phyloP scores from a whole-genome alignment of 2,797 vertebrate genomes.

The Sebastes hopkinsi region DNA sequence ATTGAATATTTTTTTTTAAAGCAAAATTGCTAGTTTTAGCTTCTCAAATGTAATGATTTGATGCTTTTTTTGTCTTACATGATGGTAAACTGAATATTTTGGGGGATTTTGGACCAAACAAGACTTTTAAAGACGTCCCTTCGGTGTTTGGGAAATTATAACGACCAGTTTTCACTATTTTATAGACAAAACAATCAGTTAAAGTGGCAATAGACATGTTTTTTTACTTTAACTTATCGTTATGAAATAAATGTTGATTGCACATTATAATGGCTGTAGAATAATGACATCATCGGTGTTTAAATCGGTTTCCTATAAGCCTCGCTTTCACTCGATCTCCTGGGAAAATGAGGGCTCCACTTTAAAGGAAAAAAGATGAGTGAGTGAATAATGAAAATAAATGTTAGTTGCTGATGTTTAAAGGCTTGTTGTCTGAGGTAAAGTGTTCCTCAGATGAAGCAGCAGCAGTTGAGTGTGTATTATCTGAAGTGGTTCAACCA shows the following conservation, averaged over 20 bases:
- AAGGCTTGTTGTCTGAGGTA: no score
- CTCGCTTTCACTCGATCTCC: no score
- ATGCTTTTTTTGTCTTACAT: background rate
- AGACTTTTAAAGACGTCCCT: background rate
- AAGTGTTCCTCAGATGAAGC: background rate
- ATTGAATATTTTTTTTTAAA: background rate
- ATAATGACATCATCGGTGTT: no score
- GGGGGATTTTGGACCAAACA: background rate
- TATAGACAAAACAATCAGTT: no score
- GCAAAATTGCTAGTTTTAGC: background rate
- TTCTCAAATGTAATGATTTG: background rate
- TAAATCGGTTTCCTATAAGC: no score
- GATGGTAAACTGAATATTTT: background rate
- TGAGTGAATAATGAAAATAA: background rate
- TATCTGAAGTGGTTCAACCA: conserved; percentile 32
- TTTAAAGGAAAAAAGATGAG: background rate
- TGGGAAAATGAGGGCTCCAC: no score
- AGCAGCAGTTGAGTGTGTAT: background rate
- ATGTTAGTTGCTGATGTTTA: background rate
- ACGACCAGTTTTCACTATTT: no score
- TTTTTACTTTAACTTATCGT: no score
- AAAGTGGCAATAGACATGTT: no score
- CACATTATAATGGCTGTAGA: no score
- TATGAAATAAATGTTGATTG: no score
- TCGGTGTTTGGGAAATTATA: no score